Conservation (phyloP, 2,113 vertebrate species). For the Cyphomyrus discorhynchus region DNA sequence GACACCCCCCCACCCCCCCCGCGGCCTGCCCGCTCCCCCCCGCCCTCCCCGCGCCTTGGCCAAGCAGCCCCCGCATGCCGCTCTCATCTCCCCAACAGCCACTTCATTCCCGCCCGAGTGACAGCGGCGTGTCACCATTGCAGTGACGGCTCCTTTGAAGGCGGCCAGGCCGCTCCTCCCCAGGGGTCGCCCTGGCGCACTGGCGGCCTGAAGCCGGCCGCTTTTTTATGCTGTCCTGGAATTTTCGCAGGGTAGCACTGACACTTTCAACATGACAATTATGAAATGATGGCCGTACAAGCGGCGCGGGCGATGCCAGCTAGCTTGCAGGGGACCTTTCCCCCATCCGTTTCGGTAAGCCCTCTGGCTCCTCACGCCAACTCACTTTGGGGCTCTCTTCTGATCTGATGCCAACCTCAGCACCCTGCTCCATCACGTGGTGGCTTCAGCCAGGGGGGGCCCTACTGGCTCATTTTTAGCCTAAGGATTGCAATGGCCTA, state of each 20-base stretch:
- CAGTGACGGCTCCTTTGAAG: not conserved
- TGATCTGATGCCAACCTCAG: not conserved
- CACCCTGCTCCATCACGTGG: not conserved
- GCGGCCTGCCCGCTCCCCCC: too few relatives aligned
- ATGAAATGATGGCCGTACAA: not conserved
- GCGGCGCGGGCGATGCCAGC: not conserved
- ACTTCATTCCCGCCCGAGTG: slow-evolving; percentile 28
- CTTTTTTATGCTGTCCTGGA: not conserved
- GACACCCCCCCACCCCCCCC: not conserved
- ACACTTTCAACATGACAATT: slow-evolving; percentile 1
- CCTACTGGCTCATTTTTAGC: not conserved
- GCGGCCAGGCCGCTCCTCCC: not conserved
- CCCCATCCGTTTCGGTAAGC: not conserved
- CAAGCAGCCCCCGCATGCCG: slow-evolving; percentile 22
- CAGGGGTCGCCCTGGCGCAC: not conserved
- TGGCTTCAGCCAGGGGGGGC: not conserved
- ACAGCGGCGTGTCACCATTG: slow-evolving; percentile 45
- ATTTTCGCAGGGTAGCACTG: not conserved
- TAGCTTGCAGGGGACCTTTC: not conserved
- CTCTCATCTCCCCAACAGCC: slow-evolving; percentile 25
- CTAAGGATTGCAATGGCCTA: not conserved
- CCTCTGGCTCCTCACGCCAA: not conserved
- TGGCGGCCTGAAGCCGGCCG: not conserved
- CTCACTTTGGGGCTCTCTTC: not conserved
- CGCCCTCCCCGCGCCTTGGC: slow-evolving; percentile 32